Base-by-base conservation (phyloP, 2,888 invertebrate species). In the Orthosia cruda region DNA sequence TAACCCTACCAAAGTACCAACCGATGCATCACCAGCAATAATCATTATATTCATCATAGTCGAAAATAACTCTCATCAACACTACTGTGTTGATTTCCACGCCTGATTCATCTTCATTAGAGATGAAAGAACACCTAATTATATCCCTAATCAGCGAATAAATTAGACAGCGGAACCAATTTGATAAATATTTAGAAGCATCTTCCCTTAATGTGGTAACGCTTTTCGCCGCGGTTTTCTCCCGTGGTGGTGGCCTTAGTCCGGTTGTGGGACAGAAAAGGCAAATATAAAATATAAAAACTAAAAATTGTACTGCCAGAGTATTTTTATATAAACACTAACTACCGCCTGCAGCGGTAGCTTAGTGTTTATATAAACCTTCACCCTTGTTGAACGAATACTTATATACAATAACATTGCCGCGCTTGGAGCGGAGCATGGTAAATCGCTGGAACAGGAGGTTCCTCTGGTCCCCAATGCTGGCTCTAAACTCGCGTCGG, bases 91-190 rank as follows among this genome's bases (percentile, higher is more conserved):
- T 74, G 13, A 82, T 73, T 63, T 61, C 18, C 16, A 55, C n/a
- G 15, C 20, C 47, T 70, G 47, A 72, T 77, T 65, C 32, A 73
- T 77, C 63, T 82, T 68, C 73, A 73, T 73, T 73, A 73, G 13
- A 54, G 58, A 70, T 63, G 62, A 67, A 81, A 82, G 77, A 54
- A 49, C n/a, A 40, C 54, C 70, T 68, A 77, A 72, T 67, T 81
- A 55, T 65, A 65, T 26, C 68, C 40, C 40, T 18, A 65, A 74
- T 49, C 20, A 55, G 52, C 64, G 50, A 67, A 71, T 64, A 59
- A 58, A 80, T 70, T 50, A 74, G 63, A 40, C 23, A 52, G 4
- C 16, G 52, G 15, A 63, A 80, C 65, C 16, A 79, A 69, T 79
- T 58, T 45, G 26, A 18, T 63, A 26, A 58, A 71, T 50, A 58